Conservation (phyloP, 1,140 invertebrate genomes). For the Drosophila nigromelanica region DNA sequence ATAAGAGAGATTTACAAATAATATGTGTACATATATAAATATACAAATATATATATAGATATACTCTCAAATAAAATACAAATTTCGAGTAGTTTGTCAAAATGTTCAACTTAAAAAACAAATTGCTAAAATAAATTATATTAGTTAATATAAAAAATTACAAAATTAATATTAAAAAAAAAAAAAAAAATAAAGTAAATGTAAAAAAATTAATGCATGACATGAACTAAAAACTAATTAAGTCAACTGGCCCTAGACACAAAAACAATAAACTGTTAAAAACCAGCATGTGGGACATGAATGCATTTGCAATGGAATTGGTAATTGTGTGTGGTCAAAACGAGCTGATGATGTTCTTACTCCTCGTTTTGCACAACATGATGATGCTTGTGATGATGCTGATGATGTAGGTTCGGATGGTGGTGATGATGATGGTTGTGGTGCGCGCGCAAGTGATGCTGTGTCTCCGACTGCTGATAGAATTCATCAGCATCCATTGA, state of each 20-base stretch:
- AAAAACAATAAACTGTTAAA: conserved; percentile 52
- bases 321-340: conserved; percentile 4
- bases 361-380: conserved; percentile 52
- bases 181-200: too few species aligned
- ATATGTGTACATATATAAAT: conserved; percentile 31
- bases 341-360: conserved; percentile 19
- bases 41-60: conserved; percentile 26
- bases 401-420: conserved; percentile 49
- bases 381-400: conserved; percentile 60
- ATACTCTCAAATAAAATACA: conserved; percentile 53
- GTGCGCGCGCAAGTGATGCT: conserved; percentile 42
- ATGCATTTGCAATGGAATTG: conserved; percentile 24
- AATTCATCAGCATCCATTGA: conserved; percentile 18
- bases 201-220: conserved; percentile 16
- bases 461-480: conserved; percentile 39
- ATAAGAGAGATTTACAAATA: conserved; percentile 64
- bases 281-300: conserved; percentile 44
- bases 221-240: conserved; percentile 73
- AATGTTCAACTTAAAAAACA: conserved; percentile 48
- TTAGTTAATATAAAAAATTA: conserved; percentile 40
- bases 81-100: conserved; percentile 62
- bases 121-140: conserved; percentile 2
- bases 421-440: conserved; percentile 46
- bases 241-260: conserved; percentile 72
- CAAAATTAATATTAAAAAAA: conserved; percentile 27